These are phyloP conservation scores for Acipenser oxyrinchus DNA, from an alignment of 2,797 vertebrate genomes.

Conservation along the genomic window DNA sequence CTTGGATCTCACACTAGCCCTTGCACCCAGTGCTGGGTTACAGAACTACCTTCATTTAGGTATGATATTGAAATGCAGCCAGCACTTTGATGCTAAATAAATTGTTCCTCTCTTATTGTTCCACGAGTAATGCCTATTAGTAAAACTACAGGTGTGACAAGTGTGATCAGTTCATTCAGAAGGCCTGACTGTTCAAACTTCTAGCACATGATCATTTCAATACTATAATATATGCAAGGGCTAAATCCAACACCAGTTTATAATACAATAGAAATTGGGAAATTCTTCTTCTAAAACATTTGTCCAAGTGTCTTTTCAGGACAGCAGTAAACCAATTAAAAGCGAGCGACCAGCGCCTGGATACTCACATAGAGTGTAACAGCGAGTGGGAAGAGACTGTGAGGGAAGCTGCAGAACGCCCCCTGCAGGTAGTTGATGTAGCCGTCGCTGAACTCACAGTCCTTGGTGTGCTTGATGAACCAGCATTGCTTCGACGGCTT, in stretches of 20 bases:
- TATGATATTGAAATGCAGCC: too few relatives aligned
- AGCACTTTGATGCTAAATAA: too few relatives aligned
- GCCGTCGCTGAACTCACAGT: slow-evolving; percentile 68
- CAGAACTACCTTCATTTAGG: too few relatives aligned
- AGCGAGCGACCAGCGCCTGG: background rate
- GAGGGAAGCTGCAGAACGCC: slow-evolving; percentile 72
- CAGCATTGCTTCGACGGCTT: slow-evolving; percentile 65
- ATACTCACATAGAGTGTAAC: slow-evolving; percentile 77
- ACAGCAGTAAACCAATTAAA: background rate
- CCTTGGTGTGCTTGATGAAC: slow-evolving; percentile 70
- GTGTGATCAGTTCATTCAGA: too few relatives aligned
- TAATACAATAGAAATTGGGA: background rate
- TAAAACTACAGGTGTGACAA: too few relatives aligned
- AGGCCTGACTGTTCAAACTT: too few relatives aligned
- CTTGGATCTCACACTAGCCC: too few relatives aligned
- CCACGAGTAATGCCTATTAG: too few relatives aligned
- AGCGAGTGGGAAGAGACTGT: slow-evolving; percentile 66
- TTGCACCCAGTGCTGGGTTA: too few relatives aligned
- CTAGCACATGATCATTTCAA: too few relatives aligned
- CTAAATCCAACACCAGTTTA: background rate
- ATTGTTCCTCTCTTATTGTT: too few relatives aligned
- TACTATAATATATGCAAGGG: background rate
- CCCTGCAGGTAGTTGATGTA: slow-evolving; percentile 76
- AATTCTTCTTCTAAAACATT: background rate
- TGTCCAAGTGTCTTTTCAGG: background rate